Conservation (phyloP, 2,113 vertebrate genomes). For the Suricata suricatta region DNA sequence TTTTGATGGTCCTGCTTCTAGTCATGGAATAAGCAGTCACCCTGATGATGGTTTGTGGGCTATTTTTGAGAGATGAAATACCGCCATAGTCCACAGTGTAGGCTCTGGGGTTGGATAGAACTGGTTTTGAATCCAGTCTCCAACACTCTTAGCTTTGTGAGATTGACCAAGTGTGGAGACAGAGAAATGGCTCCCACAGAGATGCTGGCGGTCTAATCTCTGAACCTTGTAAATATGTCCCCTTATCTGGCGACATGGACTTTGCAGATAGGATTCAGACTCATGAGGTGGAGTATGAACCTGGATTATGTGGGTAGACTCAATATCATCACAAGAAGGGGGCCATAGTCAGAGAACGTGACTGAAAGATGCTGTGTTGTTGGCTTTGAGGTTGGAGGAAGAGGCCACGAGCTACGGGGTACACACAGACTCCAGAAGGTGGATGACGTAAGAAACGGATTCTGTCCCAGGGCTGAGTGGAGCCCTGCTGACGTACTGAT, state of each 20-base stretch:
- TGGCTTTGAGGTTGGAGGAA: neutral
- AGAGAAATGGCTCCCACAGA: neutral
- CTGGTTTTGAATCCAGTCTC: neutral
- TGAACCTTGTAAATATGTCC: neutral
- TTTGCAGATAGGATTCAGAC: neutral
- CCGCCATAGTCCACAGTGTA: neutral
- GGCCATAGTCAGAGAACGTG: neutral
- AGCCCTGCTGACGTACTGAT: neutral
- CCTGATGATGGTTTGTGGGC: neutral
- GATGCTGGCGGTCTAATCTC: no score
- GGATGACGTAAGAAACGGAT: neutral
- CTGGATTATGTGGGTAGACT: neutral
- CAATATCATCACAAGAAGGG: neutral
- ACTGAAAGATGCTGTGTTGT: fast-evolving
- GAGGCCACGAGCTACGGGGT: neutral
- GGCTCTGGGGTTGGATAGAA: neutral
- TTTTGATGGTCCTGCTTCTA: neutral
- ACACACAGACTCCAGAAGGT: neutral
- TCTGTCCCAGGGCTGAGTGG: neutral
- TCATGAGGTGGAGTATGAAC: neutral
- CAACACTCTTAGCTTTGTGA: neutral
- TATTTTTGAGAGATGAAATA: neutral
- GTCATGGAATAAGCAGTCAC: neutral
- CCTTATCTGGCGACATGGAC: neutral
- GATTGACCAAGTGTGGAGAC: neutral